phyloP scores from a whole-genome alignment of 2,113 vertebrate genomes.

The Pelvicachromis taeniatus region DNA sequence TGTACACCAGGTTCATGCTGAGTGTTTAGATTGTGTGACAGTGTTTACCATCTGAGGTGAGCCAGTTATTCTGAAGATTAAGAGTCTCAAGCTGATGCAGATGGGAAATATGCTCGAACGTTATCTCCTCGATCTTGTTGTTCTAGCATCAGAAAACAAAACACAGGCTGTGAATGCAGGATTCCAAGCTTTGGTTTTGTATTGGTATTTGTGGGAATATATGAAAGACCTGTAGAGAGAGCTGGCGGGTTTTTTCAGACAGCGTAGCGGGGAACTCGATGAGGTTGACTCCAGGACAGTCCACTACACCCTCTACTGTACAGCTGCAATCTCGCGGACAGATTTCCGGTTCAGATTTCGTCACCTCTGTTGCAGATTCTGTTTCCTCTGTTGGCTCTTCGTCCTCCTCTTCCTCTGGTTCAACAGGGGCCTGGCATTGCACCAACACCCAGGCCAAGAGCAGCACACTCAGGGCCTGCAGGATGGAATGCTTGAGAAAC shows the following conservation, averaged over 20 bases:
- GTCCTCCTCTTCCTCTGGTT: slow-evolving; percentile 46
- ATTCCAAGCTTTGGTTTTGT: background rate
- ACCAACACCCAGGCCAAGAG: slow-evolving; percentile 63
- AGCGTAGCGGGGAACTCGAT: slow-evolving; percentile 82
- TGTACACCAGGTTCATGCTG: background rate
- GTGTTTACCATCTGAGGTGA: slow-evolving; percentile 85
- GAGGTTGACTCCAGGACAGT: slow-evolving; percentile 90
- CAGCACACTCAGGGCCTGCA: slow-evolving; percentile 66
- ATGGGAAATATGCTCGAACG: slow-evolving; percentile 82
- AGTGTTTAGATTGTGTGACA: background rate
- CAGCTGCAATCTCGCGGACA: slow-evolving; percentile 88
- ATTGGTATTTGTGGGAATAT: background rate
- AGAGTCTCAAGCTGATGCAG: slow-evolving; percentile 89
- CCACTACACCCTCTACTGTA: slow-evolving; percentile 82
- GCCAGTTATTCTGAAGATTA: slow-evolving; percentile 95
- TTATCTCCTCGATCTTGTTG: slow-evolving; percentile 91
- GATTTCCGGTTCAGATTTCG: background rate
- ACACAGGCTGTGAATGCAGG: background rate
- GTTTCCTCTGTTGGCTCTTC: slow-evolving; percentile 32
- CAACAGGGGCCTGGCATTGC: slow-evolving; percentile 50
- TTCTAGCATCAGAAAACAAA: slow-evolving; percentile 76
- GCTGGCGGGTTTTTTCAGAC: slow-evolving; percentile 81
- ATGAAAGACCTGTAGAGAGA: slow-evolving; percentile 86
- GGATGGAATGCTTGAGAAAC: slow-evolving; percentile 43
- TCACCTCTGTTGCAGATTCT: background rate